Percentiles rank a stretch among this genome's conserved stretches.
phyloP scores from a whole-genome alignment of 2,797 vertebrate species.

The Ctenochaetus hawaiiensis region DNA sequence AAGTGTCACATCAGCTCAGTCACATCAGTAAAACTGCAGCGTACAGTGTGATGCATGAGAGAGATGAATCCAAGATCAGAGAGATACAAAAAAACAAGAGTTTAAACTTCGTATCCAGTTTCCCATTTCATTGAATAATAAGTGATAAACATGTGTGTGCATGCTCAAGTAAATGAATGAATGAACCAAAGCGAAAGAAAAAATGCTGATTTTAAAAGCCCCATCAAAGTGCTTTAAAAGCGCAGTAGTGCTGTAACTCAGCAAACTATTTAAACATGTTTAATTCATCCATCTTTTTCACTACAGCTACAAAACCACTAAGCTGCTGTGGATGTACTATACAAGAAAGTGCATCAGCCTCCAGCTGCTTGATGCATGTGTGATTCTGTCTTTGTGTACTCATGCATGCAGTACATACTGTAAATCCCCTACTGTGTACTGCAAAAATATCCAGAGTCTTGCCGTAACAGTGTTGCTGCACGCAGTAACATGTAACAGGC shows the following conservation, averaged over 20 bases:
- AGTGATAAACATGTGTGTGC: neutral
- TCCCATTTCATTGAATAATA: neutral
- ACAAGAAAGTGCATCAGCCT: conserved; percentile 46
- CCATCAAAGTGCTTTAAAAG: conserved; percentile 29
- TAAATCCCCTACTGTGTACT: conserved; percentile 42
- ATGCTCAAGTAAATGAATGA: neutral
- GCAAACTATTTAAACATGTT: conserved; percentile 57
- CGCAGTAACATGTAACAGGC: neutral
- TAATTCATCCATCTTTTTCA: conserved; percentile 57
- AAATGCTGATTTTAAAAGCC: conserved; percentile 38
- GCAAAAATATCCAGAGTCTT: conserved; percentile 11
- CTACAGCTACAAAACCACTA: conserved; percentile 23
- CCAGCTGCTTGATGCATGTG: conserved; percentile 41
- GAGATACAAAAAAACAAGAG: neutral
- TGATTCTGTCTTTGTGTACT: conserved; percentile 47
- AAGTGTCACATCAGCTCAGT: conserved; percentile 37
- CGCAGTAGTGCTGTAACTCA: conserved; percentile 8
- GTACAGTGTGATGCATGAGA: neutral
- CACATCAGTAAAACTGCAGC: neutral
- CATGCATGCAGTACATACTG: conserved; percentile 44
- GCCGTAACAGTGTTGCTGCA: conserved; percentile 9
- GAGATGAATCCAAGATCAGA: neutral
- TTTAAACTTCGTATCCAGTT: neutral
- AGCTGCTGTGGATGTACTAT: conserved; percentile 19
- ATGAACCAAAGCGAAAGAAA: conserved; percentile 29